Evolutionary conservation across 2,888 invertebrate genomes (phyloP).

Genomic region (Galerucella calmariensis): DNA sequence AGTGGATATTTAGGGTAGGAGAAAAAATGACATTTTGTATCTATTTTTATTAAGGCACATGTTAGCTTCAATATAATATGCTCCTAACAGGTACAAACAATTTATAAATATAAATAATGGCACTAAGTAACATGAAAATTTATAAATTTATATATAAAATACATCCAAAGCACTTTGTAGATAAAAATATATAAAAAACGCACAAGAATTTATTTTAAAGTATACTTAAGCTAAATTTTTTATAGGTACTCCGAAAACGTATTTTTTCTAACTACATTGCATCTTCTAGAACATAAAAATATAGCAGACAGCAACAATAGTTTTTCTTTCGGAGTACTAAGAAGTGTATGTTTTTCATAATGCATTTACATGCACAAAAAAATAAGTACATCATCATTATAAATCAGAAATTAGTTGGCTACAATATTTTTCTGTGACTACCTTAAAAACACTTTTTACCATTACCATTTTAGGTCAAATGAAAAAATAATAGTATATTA

Average conservation of each 20-base stretch:
- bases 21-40: constrained; percentile 14
- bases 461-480: background rate
- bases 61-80: constrained; percentile 45
- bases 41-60: constrained; percentile 50
- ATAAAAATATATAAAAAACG: constrained; percentile 39
- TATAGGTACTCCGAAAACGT: background rate
- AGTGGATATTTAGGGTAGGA: too few relatives aligned
- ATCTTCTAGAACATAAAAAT: background rate
- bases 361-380: background rate
- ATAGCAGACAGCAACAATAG: background rate
- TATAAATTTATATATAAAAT: constrained; percentile 38
- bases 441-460: background rate
- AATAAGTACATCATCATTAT: background rate
- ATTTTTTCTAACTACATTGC: background rate
- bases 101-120: constrained; percentile 43
- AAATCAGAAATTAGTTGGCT: background rate
- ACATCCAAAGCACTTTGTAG: constrained; percentile 33
- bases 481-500: too few relatives aligned
- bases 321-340: background rate
- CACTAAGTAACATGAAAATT: constrained; percentile 38
- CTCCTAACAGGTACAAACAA: constrained; percentile 38
- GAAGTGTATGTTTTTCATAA: background rate
- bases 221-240: background rate
- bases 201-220: constrained; percentile 27
- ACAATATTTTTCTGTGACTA: too few relatives aligned